Evolutionary conservation across 2,113 vertebrate genomes (phyloP).

Genomic region (Canis aureus): DNA sequence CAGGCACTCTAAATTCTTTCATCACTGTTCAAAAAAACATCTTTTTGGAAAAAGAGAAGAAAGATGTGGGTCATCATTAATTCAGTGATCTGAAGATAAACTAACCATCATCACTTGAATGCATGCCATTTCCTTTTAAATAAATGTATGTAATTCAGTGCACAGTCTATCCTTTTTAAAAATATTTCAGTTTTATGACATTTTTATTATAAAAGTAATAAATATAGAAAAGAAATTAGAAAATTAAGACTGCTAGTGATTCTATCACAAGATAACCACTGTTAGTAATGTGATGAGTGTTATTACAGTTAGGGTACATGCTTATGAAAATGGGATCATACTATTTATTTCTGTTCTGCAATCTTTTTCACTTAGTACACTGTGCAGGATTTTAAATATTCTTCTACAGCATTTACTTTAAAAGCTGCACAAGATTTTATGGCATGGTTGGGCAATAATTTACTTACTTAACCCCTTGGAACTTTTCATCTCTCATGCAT

Average conservation of each 20-base stretch:
- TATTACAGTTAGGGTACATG: neutral
- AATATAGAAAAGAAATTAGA: neutral
- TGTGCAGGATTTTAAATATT: neutral
- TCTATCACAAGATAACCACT: constrained; percentile 3
- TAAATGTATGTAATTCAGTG: neutral
- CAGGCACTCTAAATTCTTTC: neutral
- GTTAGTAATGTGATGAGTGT: neutral
- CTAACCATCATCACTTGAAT: neutral
- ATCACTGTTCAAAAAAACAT: neutral
- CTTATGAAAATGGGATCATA: neutral
- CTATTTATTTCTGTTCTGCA: neutral
- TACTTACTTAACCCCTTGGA: neutral
- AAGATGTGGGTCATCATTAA: neutral
- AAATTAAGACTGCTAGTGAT: constrained; percentile 23
- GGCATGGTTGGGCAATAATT: neutral
- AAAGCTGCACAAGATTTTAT: neutral
- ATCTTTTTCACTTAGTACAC: neutral
- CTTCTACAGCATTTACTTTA: neutral
- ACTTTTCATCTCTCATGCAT: neutral
- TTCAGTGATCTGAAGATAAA: neutral
- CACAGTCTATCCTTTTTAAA: neutral
- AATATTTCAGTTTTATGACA: constrained; percentile 4
- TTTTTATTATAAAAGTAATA: constrained; percentile 5
- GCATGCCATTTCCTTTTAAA: neutral
- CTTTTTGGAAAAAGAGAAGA: neutral